These are phyloP conservation scores for Sturmia bella DNA, from an alignment of 2,888 invertebrate genomes.

Conservation along the genomic window DNA sequence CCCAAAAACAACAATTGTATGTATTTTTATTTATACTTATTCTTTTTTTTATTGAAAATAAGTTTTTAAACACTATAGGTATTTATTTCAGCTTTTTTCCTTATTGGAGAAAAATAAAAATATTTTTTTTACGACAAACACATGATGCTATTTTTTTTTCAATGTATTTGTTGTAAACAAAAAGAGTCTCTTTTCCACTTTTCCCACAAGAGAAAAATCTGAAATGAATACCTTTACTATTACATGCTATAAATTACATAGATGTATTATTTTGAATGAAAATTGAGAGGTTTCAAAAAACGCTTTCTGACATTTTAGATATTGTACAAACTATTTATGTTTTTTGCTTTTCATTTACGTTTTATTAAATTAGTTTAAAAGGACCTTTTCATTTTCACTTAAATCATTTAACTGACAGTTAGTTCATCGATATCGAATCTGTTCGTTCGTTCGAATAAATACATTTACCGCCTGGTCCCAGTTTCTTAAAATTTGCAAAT, in stretches of 20 bases:
- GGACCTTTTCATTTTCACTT: background rate
- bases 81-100: too few relatives aligned
- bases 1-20: background rate
- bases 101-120: too few relatives aligned
- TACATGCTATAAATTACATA: conserved; percentile 17
- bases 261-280: conserved; percentile 8
- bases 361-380: conserved; percentile 34
- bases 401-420: conserved; percentile 54
- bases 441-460: too few relatives aligned
- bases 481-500: too few relatives aligned
- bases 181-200: too few relatives aligned
- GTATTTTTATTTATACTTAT: background rate
- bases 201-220: too few relatives aligned
- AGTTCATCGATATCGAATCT: too few relatives aligned
- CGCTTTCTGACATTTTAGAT: background rate
- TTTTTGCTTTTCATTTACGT: background rate
- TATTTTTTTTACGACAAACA: too few relatives aligned
- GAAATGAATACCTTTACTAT: too few relatives aligned
- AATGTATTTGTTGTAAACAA: too few relatives aligned
- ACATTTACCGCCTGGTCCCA: too few relatives aligned
- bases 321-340: background rate
- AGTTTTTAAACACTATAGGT: background rate
- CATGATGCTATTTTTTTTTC: too few relatives aligned
- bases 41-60: conserved; percentile 15
- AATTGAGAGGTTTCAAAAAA: conserved; percentile 15